A percentile compares a stretch with the other conserved stretches of the same genome.
Evolutionary conservation across 2,888 invertebrate genomes (phyloP).

Genomic region (Heteromurus nitidus): DNA sequence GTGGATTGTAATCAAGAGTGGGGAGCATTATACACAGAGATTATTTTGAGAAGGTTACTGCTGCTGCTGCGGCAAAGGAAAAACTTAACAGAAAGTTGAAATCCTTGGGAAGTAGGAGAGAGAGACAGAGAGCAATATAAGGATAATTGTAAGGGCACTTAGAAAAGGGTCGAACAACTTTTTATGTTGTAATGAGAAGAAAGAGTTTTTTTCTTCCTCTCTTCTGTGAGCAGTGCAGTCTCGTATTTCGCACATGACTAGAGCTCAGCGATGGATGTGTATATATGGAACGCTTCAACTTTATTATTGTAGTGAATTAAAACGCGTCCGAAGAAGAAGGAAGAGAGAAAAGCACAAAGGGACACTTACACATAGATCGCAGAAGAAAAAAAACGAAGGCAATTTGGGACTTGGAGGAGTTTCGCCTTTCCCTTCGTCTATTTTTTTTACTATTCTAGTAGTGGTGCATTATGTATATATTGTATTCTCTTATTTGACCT

Average conservation of each 20-base stretch:
- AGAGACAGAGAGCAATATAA: not conserved
- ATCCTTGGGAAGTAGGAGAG: not conserved
- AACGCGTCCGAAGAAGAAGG: not conserved
- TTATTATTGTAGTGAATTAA: constrained; percentile 37
- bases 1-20: constrained; percentile 2
- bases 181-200: not conserved
- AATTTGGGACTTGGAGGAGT: constrained; percentile 41
- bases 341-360: constrained; percentile 31
- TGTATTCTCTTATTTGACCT: constrained; percentile 13
- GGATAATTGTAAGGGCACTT: not conserved
- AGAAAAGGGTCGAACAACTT: not conserved
- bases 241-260: not conserved
- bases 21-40: not conserved
- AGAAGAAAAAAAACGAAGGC: constrained; percentile 43
- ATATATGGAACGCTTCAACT: constrained; percentile 25
- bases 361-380: constrained; percentile 23
- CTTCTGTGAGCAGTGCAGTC: too few relatives aligned
- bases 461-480: not conserved
- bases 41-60: not conserved
- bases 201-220: too few relatives aligned
- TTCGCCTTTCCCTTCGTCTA: not conserved
- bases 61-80: not conserved
- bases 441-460: not conserved
- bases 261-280: not conserved
- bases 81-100: not conserved